Evolutionary conservation across 2,888 invertebrate species (phyloP), one percentile per base, ranked within the genome.

Genomic region (Hirtodrosophila trivittata): DNA sequence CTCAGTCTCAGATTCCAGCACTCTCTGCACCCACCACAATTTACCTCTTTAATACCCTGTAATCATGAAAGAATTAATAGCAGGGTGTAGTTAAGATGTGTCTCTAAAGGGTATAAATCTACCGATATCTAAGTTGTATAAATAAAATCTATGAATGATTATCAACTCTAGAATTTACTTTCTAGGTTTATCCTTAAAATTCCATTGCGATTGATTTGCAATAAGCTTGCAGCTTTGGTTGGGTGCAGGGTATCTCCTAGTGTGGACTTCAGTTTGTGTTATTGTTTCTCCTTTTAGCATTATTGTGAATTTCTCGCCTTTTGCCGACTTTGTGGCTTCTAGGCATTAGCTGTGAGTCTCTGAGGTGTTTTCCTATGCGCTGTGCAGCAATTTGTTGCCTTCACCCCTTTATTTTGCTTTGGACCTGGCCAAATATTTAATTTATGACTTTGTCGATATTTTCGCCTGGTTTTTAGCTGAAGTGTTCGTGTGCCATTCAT

Each of bases 371-470:
- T 71, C 71, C 62, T 69, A 72, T 81, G 70, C 51, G 49, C 58
- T 69, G 65, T 47, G 45, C 45, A 52, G 47, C 68, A 67, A 72
- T 72, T 77, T 77, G 62, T 73, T 74, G 66, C 74, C 71, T 66
- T 73, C 72, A 66, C 68, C 54, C 46, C 55, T 73, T 66, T 62
- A 51, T 73, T 32, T 14, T 21, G 42, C 25, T 42, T 49, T 26
- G 33, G 62, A 59, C 60, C 62, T 54, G 56, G 59, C 73, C 78
- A 87, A 88, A 87, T 87, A 83, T 84, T 87, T 88, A 88, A 89
- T 89, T 89, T 89, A 89, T 89, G 87, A 76, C 87, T 87, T 78
- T 87, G 82, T 57, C 87, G 89, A 89, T 89, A 88, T 82, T 87
- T 82, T 54, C 25, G 58, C 39, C 42, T 51, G 7, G 62, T 30